Conservation (phyloP, 2,113 vertebrate genomes). For the Cryptotis parvus region DNA sequence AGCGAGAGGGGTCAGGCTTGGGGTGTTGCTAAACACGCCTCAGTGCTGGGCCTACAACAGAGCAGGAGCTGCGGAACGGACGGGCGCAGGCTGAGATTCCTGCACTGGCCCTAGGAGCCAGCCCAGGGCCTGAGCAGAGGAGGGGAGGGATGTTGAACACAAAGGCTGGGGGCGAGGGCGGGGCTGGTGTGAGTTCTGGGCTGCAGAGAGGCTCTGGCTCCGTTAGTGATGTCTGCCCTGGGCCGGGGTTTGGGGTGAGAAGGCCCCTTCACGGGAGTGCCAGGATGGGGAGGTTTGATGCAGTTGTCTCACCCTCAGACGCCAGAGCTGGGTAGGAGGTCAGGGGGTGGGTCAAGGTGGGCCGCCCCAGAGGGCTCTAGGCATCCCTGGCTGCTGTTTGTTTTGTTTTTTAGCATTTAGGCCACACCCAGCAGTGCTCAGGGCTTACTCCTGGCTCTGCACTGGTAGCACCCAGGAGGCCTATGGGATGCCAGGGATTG, state of each 20-base stretch:
- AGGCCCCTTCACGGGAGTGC: too few relatives aligned
- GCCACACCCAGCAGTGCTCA: too few relatives aligned
- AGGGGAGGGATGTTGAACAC: neutral
- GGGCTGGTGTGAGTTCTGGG: too few relatives aligned
- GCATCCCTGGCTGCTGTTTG: neutral
- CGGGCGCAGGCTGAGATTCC: too few relatives aligned
- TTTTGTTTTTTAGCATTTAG: neutral
- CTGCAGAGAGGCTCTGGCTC: neutral
- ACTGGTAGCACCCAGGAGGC: too few relatives aligned
- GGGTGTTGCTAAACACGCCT: neutral
- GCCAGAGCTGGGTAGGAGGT: neutral
- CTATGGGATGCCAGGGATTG: too few relatives aligned
- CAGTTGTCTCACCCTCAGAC: neutral
- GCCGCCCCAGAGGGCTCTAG: too few relatives aligned
- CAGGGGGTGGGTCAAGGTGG: neutral
- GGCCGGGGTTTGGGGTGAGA: fast-evolving
- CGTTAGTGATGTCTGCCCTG: conserved; percentile 26
- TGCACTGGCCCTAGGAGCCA: too few relatives aligned
- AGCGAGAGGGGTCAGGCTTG: neutral
- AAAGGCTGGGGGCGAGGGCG: too few relatives aligned
- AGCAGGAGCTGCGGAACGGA: neutral
- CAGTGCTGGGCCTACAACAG: fast-evolving
- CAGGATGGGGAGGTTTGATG: neutral
- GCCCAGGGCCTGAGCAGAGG: too few relatives aligned
- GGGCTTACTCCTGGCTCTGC: too few relatives aligned